Evolutionary conservation across 2,113 vertebrate genomes (phyloP).

Genomic region (Mohoua ochrocephala): DNA sequence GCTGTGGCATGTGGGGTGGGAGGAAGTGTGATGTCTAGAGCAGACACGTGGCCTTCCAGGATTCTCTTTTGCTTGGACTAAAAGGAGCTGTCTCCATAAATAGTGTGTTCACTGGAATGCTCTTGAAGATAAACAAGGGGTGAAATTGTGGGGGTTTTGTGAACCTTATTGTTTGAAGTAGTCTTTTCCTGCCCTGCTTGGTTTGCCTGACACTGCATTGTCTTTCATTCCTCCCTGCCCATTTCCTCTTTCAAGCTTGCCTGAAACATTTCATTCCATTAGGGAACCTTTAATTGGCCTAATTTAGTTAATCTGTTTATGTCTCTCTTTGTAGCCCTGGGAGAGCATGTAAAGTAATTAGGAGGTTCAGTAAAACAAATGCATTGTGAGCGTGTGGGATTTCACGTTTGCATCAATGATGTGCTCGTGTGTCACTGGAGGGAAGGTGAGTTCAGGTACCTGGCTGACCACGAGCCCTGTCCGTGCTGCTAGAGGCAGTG

Average conservation of each 20-base stretch:
- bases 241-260: conserved; percentile 26
- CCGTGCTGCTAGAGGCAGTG: neutral
- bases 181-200: neutral
- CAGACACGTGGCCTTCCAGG: neutral
- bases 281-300: conserved; percentile 71
- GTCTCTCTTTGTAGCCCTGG: conserved; percentile 62
- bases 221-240: conserved; percentile 15
- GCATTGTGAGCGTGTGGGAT: neutral
- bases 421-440: neutral
- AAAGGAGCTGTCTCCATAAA: neutral
- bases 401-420: neutral
- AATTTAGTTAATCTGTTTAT: conserved; percentile 71
- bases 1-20: neutral
- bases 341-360: conserved; percentile 68
- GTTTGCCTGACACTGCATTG: neutral
- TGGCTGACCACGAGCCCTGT: rapidly evolving
- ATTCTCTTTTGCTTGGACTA: neutral
- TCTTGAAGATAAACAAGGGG: neutral
- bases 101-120: neutral
- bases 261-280: conserved; percentile 69
- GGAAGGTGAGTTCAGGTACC: neutral
- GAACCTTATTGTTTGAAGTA: neutral
- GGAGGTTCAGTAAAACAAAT: conserved; percentile 59
- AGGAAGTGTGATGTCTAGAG: neutral
- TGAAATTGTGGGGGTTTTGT: neutral